These are phyloP conservation scores for Onychomys arenicola DNA, from an alignment of 2,797 vertebrate genomes.

Conservation along the genomic window DNA sequence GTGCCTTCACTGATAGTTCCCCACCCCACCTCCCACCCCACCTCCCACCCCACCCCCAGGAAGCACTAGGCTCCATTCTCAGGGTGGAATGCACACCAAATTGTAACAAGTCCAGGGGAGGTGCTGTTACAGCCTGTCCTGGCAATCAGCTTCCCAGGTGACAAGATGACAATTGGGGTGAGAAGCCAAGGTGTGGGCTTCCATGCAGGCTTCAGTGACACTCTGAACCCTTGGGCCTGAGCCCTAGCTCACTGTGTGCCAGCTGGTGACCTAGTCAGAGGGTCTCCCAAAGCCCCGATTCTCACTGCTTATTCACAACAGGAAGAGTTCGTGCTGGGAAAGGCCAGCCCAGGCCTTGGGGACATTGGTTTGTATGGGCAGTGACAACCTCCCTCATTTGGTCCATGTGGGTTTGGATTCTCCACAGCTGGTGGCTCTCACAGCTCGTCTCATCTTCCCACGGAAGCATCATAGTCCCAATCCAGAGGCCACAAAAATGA, in stretches of 20 bases:
- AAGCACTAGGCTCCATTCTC: neutral
- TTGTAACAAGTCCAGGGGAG: neutral
- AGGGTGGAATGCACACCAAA: rapidly evolving
- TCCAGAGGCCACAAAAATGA: neutral
- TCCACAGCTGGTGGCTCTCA: neutral
- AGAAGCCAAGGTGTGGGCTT: neutral
- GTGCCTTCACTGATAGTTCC: rapidly evolving
- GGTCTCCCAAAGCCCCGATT: rapidly evolving
- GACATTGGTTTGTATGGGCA: rapidly evolving
- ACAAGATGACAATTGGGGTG: neutral
- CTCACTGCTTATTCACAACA: neutral
- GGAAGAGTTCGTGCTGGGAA: neutral
- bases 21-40: rapidly evolving
- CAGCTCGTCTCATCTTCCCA: rapidly evolving
- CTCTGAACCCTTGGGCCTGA: neutral
- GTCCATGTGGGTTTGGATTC: neutral
- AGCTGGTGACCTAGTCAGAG: neutral
- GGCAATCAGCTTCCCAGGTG: neutral
- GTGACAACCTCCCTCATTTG: neutral
- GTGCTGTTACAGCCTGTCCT: neutral
- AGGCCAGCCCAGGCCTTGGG: neutral
- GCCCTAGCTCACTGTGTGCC: neutral
- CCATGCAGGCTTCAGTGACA: neutral
- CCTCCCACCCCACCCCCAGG: neutral
- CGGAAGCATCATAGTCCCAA: neutral